Base-by-base conservation (phyloP, 2,113 vertebrate species). In the Chlamydotis undulata region DNA sequence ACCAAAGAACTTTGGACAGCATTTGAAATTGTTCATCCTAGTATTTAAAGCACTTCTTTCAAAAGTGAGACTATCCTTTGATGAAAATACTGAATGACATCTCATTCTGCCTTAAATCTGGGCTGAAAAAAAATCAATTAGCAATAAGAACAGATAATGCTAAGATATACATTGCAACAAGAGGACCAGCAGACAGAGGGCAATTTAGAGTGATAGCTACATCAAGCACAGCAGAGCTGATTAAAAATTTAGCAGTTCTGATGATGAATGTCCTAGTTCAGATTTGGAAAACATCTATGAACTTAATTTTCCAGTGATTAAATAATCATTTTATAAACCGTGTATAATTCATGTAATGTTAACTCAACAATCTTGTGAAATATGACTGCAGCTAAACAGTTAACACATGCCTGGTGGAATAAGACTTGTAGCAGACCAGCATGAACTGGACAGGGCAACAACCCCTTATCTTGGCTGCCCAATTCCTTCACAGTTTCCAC, bases 261-360 rank as follows among this genome's bases (percentile, higher is more conserved):
- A 93, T 98, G 98, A 98, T 98, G 98, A 97, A 98, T 98, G 97
- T 97, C 97, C 98, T 98, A 95, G 94, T 97, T 98, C 81, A 89
- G 93, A 98, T 97, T 97, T 98, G 91, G 96, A 98, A 98, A 98
- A 98, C 97, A 98, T 97, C 97, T 97, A 97, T 73, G 69, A 96
- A 97, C 97, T 98, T 98, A 98, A 98, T 98, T 98, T 98, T 97
- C 96, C 93, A 96, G 96, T 97, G 97, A 98, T 98, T 98, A 98
- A 98, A 98, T 98, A 98, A 98, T 98, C 95, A 97, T 98, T 98
- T 98, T 97, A 98, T 97, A 98, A 98, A 93, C 78, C 52, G 81
- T 98, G 96, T 97, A 97, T 98, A 98, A 98, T 98, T 98, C 96
- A 98, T 96, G 85, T 61, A 94, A 95, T 84, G 90, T 95, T 97